A percentile compares a stretch with the other conserved stretches of the same genome.
These are phyloP conservation scores for Bostrychus sinensis DNA, from an alignment of 2,113 vertebrate species.

Conservation along the genomic window DNA sequence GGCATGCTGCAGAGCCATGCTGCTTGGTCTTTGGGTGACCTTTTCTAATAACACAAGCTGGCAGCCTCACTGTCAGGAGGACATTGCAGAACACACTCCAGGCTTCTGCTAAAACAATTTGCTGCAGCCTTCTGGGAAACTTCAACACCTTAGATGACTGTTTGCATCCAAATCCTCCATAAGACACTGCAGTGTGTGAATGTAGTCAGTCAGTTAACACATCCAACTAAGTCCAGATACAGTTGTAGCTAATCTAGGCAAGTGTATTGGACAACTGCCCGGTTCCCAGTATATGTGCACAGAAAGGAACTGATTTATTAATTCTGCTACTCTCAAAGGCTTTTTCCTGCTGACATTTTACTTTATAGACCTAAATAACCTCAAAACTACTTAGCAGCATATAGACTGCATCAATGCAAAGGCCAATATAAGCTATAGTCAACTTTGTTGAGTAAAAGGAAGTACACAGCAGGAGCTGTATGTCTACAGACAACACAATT, in stretches of 20 bases:
- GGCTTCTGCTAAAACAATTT: slow-evolving; percentile 25
- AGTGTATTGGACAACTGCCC: not conserved
- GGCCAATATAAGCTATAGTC: too few species aligned
- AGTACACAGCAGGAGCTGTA: not conserved
- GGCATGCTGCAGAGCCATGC: slow-evolving; percentile 12
- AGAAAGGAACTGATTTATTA: not conserved
- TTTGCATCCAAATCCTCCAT: too few species aligned
- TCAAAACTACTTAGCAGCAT: not conserved
- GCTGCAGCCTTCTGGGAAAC: slow-evolving; percentile 22
- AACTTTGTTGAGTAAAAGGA: not conserved
- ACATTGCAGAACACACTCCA: slow-evolving; percentile 3
- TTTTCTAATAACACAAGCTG: slow-evolving; percentile 39
- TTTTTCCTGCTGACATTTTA: not conserved
- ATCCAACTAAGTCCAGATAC: not conserved
- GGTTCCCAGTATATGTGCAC: not conserved
- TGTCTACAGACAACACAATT: not conserved
- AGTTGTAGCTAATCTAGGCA: not conserved
- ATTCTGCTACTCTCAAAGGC: not conserved
- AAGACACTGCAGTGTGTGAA: not conserved
- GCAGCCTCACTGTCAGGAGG: slow-evolving; percentile 13
- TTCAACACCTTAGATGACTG: slow-evolving; percentile 12
- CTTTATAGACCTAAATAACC: not conserved
- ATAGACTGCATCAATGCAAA: too few species aligned
- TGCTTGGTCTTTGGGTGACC: slow-evolving; percentile 38
- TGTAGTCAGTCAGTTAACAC: not conserved